Conservation (phyloP, 2,113 vertebrate species). For the Amblyornis subalaris region DNA sequence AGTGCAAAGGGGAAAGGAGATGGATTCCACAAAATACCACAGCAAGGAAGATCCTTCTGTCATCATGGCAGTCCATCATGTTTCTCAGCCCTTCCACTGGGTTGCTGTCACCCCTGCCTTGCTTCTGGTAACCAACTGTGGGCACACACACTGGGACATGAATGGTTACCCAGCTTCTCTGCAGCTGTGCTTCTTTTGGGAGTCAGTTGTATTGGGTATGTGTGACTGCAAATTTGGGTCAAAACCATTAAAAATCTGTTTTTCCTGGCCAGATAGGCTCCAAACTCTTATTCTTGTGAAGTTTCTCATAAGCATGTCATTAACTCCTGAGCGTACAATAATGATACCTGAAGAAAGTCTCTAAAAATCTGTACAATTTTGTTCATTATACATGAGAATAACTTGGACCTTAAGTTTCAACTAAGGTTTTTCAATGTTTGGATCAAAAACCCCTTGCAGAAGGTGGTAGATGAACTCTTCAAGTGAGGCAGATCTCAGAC, state of each 20-base stretch:
- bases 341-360: not conserved
- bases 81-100: not conserved
- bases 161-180: not conserved
- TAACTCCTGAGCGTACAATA: not conserved
- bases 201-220: not conserved
- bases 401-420: not conserved
- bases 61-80: not conserved
- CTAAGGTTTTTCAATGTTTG: not conserved
- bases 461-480: not conserved
- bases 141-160: not conserved
- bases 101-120: not conserved
- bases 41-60: not conserved
- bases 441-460: not conserved
- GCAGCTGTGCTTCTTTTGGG: not conserved
- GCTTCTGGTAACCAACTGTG: not conserved
- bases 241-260: not conserved
- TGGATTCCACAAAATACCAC: not conserved
- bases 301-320: fast-evolving
- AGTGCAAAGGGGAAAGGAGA: not conserved
- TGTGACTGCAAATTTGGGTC: not conserved
- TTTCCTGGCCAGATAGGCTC: not conserved
- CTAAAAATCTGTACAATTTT: not conserved
- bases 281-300: not conserved
- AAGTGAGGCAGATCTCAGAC: not conserved
- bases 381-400: not conserved